Percentiles rank a stretch among this genome's conserved stretches.
Evolutionary conservation across 2,113 vertebrate species (phyloP).

Genomic region (Aepyceros melampus): DNA sequence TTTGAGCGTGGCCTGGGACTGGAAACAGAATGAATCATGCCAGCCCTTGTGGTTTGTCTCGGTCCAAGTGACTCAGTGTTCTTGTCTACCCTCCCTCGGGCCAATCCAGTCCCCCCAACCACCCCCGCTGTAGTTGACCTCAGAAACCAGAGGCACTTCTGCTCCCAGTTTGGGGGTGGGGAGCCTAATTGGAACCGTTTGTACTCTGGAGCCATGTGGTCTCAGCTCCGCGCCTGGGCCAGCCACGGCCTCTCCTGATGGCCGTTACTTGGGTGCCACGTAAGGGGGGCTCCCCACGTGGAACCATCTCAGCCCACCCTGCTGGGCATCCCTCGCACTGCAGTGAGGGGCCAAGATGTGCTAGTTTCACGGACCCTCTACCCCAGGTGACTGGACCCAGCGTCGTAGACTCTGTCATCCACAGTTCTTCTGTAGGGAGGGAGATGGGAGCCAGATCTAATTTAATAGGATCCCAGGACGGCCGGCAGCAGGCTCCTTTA

Average conservation of each 20-base stretch:
- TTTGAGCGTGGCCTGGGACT: not conserved
- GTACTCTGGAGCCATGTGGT: not conserved
- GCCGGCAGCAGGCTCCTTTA: constrained; percentile 79
- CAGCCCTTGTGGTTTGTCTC: not conserved
- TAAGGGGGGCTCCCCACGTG: not conserved
- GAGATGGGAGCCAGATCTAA: constrained; percentile 70
- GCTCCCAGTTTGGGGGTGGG: constrained; percentile 1
- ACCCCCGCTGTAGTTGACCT: not conserved
- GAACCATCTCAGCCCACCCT: not conserved
- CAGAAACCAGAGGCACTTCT: not conserved
- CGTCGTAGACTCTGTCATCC: not conserved
- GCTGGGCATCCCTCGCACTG: accelerated
- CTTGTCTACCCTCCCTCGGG: not conserved
- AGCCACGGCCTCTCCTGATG: not conserved
- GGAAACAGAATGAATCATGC: not conserved
- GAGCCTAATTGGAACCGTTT: constrained; percentile 50
- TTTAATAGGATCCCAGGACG: constrained; percentile 76
- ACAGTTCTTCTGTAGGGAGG: not conserved
- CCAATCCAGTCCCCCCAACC: not conserved
- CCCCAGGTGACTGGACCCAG: constrained; percentile 47
- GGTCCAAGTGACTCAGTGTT: not conserved
- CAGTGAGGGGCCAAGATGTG: not conserved
- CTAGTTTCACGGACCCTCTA: not conserved
- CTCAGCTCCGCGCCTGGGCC: not conserved
- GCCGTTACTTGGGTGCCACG: not conserved